Conservation (phyloP, 2,888 invertebrate species). For the Eupithecia subumbrata region DNA sequence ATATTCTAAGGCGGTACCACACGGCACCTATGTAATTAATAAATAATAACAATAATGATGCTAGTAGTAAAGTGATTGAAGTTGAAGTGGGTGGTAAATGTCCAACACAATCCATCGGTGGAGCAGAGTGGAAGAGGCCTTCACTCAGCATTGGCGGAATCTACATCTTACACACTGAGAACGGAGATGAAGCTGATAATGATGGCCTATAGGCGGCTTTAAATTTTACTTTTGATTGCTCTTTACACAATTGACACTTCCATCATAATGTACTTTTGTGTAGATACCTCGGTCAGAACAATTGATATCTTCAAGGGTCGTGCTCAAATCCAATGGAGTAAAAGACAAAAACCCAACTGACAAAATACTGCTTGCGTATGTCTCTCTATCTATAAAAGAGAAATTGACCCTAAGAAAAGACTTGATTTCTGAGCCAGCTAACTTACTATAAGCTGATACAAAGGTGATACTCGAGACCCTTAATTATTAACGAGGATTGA, state of each 20-base stretch:
- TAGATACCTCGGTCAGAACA: not conserved
- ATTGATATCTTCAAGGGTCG: not conserved
- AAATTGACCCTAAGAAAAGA: not conserved
- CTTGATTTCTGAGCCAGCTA: slow-evolving; percentile 7
- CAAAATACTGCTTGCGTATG: not conserved
- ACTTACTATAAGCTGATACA: slow-evolving; percentile 16
- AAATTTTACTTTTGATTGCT: not conserved
- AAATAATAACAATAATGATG: not conserved
- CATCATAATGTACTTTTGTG: not conserved
- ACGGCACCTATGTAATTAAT: too few relatives aligned
- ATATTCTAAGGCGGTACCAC: too few relatives aligned
- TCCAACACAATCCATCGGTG: too few relatives aligned
- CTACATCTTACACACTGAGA: not conserved
- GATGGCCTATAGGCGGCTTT: not conserved
- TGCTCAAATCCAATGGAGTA: too few relatives aligned
- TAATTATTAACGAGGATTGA: slow-evolving; percentile 77
- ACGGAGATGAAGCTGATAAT: not conserved
- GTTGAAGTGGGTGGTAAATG: not conserved
- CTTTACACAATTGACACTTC: not conserved
- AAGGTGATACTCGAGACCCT: slow-evolving; percentile 41
- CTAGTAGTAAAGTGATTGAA: not conserved
- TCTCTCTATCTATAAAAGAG: not conserved
- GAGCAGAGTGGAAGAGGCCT: too few relatives aligned
- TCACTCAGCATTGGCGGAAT: not conserved
- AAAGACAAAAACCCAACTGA: not conserved